Evolutionary conservation across 2,113 vertebrate species (phyloP), one percentile per base, ranked within the genome.

Genomic region (Nanorana parkeri): DNA sequence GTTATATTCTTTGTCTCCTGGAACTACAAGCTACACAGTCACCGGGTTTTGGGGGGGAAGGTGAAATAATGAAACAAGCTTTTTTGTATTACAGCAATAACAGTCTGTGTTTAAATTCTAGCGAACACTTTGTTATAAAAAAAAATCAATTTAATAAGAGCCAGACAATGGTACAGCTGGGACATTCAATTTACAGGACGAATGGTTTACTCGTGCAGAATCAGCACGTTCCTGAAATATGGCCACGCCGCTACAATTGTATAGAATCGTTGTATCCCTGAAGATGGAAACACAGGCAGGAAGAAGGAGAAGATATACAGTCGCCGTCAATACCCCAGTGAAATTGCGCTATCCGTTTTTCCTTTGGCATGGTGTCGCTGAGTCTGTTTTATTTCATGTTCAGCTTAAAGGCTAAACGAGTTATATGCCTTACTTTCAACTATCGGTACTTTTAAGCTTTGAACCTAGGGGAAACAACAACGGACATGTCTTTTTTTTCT

Each of bases 61-160:
- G 17, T 24, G 51, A 78, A 78, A 41, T 68, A 75, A 75, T 75
- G 56, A 29, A 41, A 75, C 55, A 41, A 24, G 54, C 52, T 79
- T 79, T n/a, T 78, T 69, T 60, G 20, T 68, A 79, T 79, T 58
- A n/a, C n/a, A 77, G 80, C 28, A 81, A 84, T 5, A 68, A 52
- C 64, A 80, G 54, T 81, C 0, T 0, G 28, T 75, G 88, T 68
- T 87, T 68, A 86, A 78, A 41, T 69, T 68, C 28, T 51, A 74
- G 54, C 51, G 3, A 28, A 60, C 23, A 19, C 68, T 52, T 85
- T 66, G 68, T 0, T 61, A 51, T 51, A 68, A 58, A 75, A 64
- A 56, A 78, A 82, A 79, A 73, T 74, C 63, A 3, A n/a, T 79
- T 84, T 83, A 86, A 78, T 83, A 81, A 83, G 7, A 86, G 52